phyloP scores from a whole-genome alignment of 2,888 invertebrate species.

The Netelia fuscicornis region DNA sequence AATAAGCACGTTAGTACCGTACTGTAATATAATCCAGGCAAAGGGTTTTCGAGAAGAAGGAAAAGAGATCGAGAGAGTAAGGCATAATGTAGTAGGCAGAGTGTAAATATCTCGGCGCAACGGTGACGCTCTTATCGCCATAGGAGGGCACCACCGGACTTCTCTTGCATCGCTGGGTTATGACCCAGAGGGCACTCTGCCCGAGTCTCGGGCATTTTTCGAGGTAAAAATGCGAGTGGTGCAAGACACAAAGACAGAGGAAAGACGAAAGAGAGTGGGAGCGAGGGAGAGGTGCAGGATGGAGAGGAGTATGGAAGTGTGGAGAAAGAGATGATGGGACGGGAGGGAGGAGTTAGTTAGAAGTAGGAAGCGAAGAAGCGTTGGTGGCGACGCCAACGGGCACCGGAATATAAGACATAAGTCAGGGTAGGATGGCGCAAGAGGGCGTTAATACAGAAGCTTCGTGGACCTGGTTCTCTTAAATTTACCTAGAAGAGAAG shows the following conservation, averaged over 20 bases:
- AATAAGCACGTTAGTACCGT: slow-evolving; percentile 40
- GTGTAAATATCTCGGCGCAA: slow-evolving; percentile 49
- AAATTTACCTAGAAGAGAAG: slow-evolving; percentile 55
- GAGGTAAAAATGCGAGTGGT: neutral
- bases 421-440: slow-evolving; percentile 27
- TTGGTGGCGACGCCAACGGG: neutral
- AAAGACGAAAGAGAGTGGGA: no score
- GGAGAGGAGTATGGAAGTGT: neutral
- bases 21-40: slow-evolving; percentile 39
- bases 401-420: slow-evolving; percentile 2
- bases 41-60: slow-evolving; percentile 34
- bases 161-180: neutral
- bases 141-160: neutral
- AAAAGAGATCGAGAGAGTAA: neutral
- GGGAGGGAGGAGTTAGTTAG: neutral
- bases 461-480: slow-evolving; percentile 29
- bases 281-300: neutral
- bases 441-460: slow-evolving; percentile 33
- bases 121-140: neutral
- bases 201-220: neutral
- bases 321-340: neutral
- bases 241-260: neutral
- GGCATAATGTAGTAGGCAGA: slow-evolving; percentile 59
- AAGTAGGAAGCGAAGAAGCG: neutral
- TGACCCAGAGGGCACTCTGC: slow-evolving; percentile 2